phyloP scores from a whole-genome alignment of 2,113 vertebrate genomes.

The human (Homo sapiens) region DNA sequence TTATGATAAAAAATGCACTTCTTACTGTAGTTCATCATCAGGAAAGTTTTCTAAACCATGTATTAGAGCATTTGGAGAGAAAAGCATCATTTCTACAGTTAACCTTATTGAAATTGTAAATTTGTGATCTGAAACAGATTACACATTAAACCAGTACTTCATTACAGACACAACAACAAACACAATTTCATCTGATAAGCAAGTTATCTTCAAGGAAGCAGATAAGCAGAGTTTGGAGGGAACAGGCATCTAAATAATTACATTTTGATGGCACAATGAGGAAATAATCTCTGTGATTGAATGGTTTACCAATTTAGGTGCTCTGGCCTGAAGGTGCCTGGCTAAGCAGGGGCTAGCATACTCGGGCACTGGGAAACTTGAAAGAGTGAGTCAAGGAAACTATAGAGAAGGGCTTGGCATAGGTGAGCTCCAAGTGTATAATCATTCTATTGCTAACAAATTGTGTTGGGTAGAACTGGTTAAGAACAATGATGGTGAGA shows the following conservation, averaged over 20 bases:
- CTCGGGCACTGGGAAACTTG: neutral
- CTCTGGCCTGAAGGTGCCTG: neutral
- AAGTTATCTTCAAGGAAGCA: neutral
- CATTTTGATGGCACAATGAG: neutral
- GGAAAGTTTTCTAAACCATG: neutral
- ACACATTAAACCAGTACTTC: neutral
- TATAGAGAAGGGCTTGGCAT: neutral
- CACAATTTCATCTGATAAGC: neutral
- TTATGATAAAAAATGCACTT: neutral
- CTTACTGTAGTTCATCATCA: neutral
- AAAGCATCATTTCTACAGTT: neutral
- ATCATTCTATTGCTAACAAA: neutral
- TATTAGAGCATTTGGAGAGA: neutral
- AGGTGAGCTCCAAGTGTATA: neutral
- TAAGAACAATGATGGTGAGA: neutral
- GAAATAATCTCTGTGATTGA: neutral
- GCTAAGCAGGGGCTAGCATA: neutral
- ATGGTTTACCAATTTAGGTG: neutral
- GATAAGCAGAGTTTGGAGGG: neutral
- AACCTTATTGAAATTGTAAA: neutral
- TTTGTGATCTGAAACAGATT: neutral
- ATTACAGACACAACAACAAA: neutral
- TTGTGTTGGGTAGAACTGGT: neutral
- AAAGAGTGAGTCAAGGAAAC: neutral
- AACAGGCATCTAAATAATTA: neutral